A percentile compares a stretch with the other conserved stretches of the same genome.
These are phyloP conservation scores for Clavelina lepadiformis DNA, from an alignment of 23 tunicate species.

Conservation along the genomic window DNA sequence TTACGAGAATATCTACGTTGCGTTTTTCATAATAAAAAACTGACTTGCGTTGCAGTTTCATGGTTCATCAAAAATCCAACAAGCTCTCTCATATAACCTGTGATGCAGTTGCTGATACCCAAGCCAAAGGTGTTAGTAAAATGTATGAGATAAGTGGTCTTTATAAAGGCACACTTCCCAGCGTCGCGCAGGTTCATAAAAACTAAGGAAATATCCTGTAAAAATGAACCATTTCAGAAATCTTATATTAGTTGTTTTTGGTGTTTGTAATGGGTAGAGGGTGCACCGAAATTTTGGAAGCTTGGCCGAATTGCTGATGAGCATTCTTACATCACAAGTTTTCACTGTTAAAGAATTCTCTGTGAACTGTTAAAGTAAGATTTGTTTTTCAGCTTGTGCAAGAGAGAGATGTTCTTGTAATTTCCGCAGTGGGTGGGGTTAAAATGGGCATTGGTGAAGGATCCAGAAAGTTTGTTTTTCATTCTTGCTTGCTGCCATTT, in stretches of 20 bases:
- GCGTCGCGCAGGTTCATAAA: slow-evolving; percentile 7
- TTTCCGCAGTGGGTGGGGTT: slow-evolving; percentile 21
- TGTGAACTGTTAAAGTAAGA: neutral
- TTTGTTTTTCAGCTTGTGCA: slow-evolving; percentile 7
- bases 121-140: neutral
- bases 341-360: neutral
- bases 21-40: too few relatives aligned
- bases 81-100: slow-evolving; percentile 14
- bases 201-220: neutral
- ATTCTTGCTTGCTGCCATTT: slow-evolving; percentile 23
- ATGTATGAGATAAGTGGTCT: slow-evolving; percentile 2
- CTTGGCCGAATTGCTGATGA: too few relatives aligned
- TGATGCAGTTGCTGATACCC: slow-evolving; percentile 5
- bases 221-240: too few relatives aligned
- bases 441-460: slow-evolving; percentile 6
- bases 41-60: too few relatives aligned
- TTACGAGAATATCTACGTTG: too few relatives aligned
- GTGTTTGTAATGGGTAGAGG: too few relatives aligned
- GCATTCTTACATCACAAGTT: too few relatives aligned
- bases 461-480: slow-evolving; percentile 12
- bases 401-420: slow-evolving; percentile 21
- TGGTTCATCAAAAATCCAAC: slow-evolving; percentile 34
- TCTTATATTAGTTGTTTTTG: too few relatives aligned
- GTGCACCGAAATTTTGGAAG: too few relatives aligned
- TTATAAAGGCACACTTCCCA: slow-evolving; percentile 26